These are phyloP conservation scores for Oscheius sp. DNA, from an alignment of 2,888 invertebrate species.

Conservation along the genomic window DNA sequence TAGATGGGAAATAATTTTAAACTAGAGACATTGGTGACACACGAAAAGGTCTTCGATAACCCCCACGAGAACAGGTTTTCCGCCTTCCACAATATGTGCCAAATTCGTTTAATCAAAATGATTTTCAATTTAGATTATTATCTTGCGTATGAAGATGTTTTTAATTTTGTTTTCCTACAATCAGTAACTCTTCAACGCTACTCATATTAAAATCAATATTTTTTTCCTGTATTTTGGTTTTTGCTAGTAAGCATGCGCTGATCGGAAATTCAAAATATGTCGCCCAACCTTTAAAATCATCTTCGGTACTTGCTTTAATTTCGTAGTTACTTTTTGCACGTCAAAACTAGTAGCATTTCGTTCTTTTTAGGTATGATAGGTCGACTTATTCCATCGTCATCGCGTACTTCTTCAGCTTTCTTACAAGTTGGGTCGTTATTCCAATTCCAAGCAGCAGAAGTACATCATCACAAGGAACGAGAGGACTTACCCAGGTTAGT, in stretches of 20 bases:
- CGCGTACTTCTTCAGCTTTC: conserved; percentile 24
- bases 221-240: neutral
- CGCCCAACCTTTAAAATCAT: neutral
- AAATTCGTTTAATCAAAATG: too few relatives aligned
- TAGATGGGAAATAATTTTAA: neutral
- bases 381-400: conserved; percentile 32
- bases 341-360: neutral
- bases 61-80: conserved; percentile 22
- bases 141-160: too few relatives aligned
- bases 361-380: conserved; percentile 37
- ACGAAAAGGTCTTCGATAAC: conserved; percentile 15
- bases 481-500: conserved; percentile 46
- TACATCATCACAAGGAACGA: conserved; percentile 67
- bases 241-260: too few relatives aligned
- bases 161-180: too few relatives aligned
- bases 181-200: too few relatives aligned
- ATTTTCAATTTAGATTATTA: too few relatives aligned
- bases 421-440: conserved; percentile 6
- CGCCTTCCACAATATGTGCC: too few relatives aligned
- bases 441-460: conserved; percentile 38
- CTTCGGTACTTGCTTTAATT: neutral
- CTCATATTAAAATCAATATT: too few relatives aligned
- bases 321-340: neutral
- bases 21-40: neutral
- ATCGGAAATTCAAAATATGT: too few relatives aligned